These are phyloP conservation scores for Drosophila suboccidentalis DNA, from an alignment of 2,888 invertebrate species.

Conservation along the genomic window DNA sequence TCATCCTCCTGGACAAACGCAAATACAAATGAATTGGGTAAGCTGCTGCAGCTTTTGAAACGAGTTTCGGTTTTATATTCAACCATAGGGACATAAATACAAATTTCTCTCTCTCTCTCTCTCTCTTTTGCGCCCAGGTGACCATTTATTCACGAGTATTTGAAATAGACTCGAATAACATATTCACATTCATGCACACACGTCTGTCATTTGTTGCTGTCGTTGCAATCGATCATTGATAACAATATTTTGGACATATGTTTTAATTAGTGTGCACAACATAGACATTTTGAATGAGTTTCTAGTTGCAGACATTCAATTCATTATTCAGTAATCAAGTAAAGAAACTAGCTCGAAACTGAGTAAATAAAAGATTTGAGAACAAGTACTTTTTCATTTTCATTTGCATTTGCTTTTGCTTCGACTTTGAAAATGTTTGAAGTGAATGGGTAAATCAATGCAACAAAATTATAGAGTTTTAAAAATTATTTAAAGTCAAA, in stretches of 20 bases:
- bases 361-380: no score
- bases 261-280: constrained; percentile 11
- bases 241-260: constrained; percentile 27
- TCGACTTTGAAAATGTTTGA: no score
- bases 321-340: no score
- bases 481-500: no score
- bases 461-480: no score
- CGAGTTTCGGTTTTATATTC: constrained; percentile 37
- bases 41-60: constrained; percentile 28
- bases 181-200: constrained; percentile 22
- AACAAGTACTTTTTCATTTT: no score
- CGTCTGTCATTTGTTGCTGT: background rate
- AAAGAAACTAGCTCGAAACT: no score
- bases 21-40: constrained; percentile 45
- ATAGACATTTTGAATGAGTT: background rate
- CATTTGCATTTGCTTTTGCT: no score
- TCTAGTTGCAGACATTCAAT: no score
- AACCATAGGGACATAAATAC: constrained; percentile 25
- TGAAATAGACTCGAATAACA: constrained; percentile 18
- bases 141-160: constrained; percentile 30
- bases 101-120: background rate
- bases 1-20: constrained; percentile 31
- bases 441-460: no score
- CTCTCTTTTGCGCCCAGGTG: background rate
- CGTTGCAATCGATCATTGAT: constrained; percentile 32